Base-by-base conservation (phyloP, 2,888 invertebrate genomes). In the Malachius bipustulatus region DNA sequence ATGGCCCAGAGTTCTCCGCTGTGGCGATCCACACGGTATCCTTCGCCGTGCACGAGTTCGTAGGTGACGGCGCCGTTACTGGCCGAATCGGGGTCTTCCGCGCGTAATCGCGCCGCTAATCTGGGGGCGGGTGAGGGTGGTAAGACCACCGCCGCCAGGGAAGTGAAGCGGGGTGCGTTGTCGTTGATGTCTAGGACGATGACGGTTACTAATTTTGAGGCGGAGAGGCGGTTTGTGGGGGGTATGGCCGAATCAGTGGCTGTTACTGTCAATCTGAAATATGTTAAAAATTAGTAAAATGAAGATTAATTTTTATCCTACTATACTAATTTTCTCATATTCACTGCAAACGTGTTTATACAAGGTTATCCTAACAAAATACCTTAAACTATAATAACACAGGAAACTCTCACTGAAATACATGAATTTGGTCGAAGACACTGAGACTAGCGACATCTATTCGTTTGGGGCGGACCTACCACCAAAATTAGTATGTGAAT, bases 151-250 rank as follows among this genome's bases (percentile, higher is more conserved):
- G 90, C 84, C 50, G 87, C 88, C 85, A 90, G 87, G 30, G 88
- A 89, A 2, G 85, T 81, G 57, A 91, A 91, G 12, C 81, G 69
- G 1, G 93, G 93, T 4, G 87, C 83, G 60, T 91, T 90, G 59
- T 94, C 93, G 59, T 93, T 93, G 40, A 90, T 77, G 59, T 93
- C 91, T 59, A 89, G 88, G 4, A 93, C 88, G 41, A 89, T 87
- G 24, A 93, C 88, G 3, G 88, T 88, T 2, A 93, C 88, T 38
- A 87, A 64, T 62, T 93, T 93, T 56, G 91, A 90, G 1, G 91
- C 85, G 2, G 87, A 87, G 27, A 88, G 65, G 42, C 88, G 71
- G 2, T 69, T 64, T 3, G 77, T 71, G 8, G 70, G 69, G 2
- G 83, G 81, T 45, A 77, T 70, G 0, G 91, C 91, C 59, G 82